phyloP scores from a whole-genome alignment of 2,113 vertebrate genomes.

The Dromiciops gliroides region DNA sequence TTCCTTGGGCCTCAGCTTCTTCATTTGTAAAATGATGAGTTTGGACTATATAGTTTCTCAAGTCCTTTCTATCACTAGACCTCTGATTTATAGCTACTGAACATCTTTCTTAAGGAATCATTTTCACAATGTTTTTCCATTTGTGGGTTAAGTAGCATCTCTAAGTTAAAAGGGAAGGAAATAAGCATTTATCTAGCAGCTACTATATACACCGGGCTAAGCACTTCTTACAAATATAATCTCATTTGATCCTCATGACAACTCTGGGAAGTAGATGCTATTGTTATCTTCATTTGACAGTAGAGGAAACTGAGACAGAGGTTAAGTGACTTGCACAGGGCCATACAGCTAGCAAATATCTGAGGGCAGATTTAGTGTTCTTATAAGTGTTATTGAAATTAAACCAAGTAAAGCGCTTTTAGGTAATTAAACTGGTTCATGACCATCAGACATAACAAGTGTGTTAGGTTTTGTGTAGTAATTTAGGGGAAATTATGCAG shows the following conservation, averaged over 20 bases:
- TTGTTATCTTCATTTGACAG: background rate
- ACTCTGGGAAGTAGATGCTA: background rate
- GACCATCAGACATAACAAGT: background rate
- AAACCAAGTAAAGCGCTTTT: slow-evolving; percentile 25
- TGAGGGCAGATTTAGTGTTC: background rate
- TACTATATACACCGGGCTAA: background rate
- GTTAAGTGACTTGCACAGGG: background rate
- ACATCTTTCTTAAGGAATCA: background rate
- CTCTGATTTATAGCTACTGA: background rate
- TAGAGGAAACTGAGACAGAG: background rate
- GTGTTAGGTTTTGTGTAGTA: background rate
- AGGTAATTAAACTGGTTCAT: background rate
- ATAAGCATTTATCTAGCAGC: background rate
- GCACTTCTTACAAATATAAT: background rate
- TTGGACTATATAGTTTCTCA: background rate
- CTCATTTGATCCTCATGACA: background rate
- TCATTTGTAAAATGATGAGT: background rate
- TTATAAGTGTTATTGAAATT: slow-evolving; percentile 28
- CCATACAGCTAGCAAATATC: background rate
- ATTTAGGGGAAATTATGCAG: background rate
- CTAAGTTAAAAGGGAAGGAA: background rate
- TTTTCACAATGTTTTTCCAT: background rate
- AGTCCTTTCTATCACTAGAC: background rate
- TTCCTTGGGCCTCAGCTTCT: background rate
- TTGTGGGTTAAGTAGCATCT: background rate